Percentiles rank a stretch among this genome's conserved stretches.
phyloP scores from a whole-genome alignment of 2,113 vertebrate genomes.

The Strix aluco region DNA sequence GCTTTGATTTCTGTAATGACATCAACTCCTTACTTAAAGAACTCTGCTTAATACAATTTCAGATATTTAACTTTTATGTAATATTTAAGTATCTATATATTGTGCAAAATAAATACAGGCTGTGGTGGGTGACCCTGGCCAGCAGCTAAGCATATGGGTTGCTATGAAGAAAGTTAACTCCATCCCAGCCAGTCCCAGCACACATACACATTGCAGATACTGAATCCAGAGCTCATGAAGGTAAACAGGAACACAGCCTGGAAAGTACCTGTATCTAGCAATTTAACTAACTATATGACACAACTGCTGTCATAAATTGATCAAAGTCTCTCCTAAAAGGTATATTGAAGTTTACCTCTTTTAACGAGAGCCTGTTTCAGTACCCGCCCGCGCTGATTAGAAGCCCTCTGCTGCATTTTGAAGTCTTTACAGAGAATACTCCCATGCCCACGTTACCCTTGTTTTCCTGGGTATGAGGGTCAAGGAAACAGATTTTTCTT shows the following conservation, averaged over 20 bases:
- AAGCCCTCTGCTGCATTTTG: not conserved
- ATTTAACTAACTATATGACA: not conserved
- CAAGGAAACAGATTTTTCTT: not conserved
- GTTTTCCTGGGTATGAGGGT: not conserved
- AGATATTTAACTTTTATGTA: not conserved
- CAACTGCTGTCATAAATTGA: not conserved
- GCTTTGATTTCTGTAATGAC: not conserved
- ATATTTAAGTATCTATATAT: not conserved
- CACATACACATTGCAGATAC: not conserved
- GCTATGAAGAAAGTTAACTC: not conserved
- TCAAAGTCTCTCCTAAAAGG: not conserved
- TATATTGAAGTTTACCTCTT: not conserved
- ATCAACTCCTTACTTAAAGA: not conserved
- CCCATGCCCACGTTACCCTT: not conserved
- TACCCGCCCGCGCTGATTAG: not conserved
- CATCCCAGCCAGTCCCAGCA: not conserved
- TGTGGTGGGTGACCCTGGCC: not conserved
- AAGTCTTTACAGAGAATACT: not conserved
- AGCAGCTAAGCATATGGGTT: not conserved
- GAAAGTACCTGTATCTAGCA: not conserved
- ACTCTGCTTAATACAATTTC: not conserved
- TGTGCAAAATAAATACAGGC: not conserved
- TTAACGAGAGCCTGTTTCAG: not conserved
- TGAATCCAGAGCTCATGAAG: not conserved
- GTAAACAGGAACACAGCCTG: not conserved